Base-by-base conservation (phyloP, 1,140 invertebrate genomes). In the Leptopilina clavipes region DNA sequence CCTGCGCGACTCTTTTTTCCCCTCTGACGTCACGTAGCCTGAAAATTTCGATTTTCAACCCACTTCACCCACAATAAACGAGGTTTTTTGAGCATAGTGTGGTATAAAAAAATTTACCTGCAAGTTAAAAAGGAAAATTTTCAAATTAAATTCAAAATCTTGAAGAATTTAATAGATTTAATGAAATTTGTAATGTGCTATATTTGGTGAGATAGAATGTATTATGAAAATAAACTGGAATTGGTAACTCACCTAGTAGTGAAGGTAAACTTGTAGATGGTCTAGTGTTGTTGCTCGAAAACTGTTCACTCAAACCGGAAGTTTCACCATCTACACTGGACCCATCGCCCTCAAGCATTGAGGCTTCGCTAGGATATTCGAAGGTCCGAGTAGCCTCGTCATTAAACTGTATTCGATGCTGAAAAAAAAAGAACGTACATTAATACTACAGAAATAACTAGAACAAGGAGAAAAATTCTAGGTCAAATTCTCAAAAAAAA, bases 361-460 rank as follows among this genome's bases (percentile, higher is more conserved):
- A 96, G 56, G 93, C 92, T 89, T 97, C 96, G 76, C 95, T 96
- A 54, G 96, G 96, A 87, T 97, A 97, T 89, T 97, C 95, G 90
- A 95, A 96, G 45, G 95, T 95, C 73, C 93, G 93, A 70, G 95
- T 96, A 31, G 95, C 93, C 45, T 93, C 93, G 86, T 97, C 96
- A 85, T 96, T 94, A 89, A 97, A 97, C 79, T 95, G 94, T 85
- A 97, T 95, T 86, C 93, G 95, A 86, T 96, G 90, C 95, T 96
- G 92, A 71, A 92, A 88, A 79, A 75, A 75, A 75, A 75, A 72
- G 31, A 18, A 54, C 25, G 1, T 74, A n/a, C 14, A 31, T 25
- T 9, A 65, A 14, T 14, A 65, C 1, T 65, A 65, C 22, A 14
- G 22, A 1, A 65, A 31, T 65, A 8, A 14, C 14, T 12, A 10